phyloP scores from a whole-genome alignment of 2,888 invertebrate species.

The Smittia aterrima region DNA sequence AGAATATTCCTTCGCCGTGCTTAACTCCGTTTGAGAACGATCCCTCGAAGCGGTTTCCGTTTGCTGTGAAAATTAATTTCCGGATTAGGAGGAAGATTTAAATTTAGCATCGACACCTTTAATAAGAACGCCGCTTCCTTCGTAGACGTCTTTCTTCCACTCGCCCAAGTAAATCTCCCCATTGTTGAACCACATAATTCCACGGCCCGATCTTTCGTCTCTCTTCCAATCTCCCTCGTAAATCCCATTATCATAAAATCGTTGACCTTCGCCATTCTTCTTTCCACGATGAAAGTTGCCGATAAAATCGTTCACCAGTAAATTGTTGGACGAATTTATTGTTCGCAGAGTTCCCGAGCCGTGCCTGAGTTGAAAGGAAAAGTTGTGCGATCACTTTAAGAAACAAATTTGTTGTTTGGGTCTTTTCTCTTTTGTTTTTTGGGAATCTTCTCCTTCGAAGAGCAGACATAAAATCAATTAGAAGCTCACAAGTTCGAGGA shows the following conservation, averaged over 20 bases:
- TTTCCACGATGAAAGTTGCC: conserved; percentile 44
- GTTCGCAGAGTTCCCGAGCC: background rate
- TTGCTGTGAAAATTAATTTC: conserved; percentile 45
- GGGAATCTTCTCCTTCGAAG: too few relatives aligned
- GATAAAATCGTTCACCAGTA: background rate
- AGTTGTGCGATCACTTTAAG: too few relatives aligned
- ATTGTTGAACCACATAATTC: conserved; percentile 51
- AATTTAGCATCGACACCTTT: background rate
- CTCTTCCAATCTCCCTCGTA: conserved; percentile 50
- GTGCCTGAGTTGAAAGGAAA: background rate
- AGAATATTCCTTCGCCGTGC: conserved; percentile 51
- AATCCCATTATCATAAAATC: conserved; percentile 49
- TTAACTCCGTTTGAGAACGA: conserved; percentile 50
- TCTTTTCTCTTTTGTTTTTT: too few relatives aligned
- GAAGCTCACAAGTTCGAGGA: too few relatives aligned
- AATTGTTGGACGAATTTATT: background rate
- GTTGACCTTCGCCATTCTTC: conserved; percentile 52
- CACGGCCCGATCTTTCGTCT: conserved; percentile 49
- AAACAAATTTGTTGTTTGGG: too few relatives aligned
- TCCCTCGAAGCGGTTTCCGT: conserved; percentile 53
- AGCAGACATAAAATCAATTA: too few relatives aligned
- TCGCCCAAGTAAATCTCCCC: conserved; percentile 50
- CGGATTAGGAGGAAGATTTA: background rate
- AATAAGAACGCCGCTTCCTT: conserved; percentile 48
- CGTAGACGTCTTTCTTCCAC: conserved; percentile 48